These are phyloP conservation scores for Petrolisthes manimaculis DNA, from an alignment of 2,888 invertebrate species.

Conservation along the genomic window DNA sequence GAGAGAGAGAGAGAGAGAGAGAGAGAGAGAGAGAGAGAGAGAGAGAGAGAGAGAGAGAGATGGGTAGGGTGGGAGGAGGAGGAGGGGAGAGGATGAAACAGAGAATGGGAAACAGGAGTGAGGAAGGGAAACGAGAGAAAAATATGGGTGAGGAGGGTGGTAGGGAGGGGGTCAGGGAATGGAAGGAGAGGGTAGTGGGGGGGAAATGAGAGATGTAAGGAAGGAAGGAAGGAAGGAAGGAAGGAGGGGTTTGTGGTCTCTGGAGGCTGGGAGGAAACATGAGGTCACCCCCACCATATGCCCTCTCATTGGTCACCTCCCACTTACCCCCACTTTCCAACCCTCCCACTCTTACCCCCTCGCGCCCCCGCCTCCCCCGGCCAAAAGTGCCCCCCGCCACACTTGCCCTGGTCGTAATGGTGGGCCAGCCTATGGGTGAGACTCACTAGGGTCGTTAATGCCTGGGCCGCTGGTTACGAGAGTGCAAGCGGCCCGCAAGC, in stretches of 20 bases:
- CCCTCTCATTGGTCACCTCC: slow-evolving; percentile 19
- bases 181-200: neutral
- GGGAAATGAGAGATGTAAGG: neutral
- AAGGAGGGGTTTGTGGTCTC: neutral
- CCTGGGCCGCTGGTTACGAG: slow-evolving; percentile 56
- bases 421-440: slow-evolving; percentile 51
- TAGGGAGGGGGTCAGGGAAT: neutral
- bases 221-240: neutral
- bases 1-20: neutral
- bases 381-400: slow-evolving; percentile 17
- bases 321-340: neutral
- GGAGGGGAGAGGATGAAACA: slow-evolving; percentile 2
- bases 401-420: slow-evolving; percentile 55
- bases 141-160: too few species aligned
- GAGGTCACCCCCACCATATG: slow-evolving; percentile 10
- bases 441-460: slow-evolving; percentile 50
- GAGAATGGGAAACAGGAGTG: neutral
- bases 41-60: neutral
- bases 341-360: slow-evolving; percentile 17
- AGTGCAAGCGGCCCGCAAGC: slow-evolving; percentile 54
- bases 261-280: neutral
- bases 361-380: slow-evolving; percentile 5
- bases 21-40: neutral
- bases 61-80: neutral
- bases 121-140: neutral